Evolutionary conservation across 2,113 vertebrate species (phyloP).

Genomic region (Eulemur rufifrons): DNA sequence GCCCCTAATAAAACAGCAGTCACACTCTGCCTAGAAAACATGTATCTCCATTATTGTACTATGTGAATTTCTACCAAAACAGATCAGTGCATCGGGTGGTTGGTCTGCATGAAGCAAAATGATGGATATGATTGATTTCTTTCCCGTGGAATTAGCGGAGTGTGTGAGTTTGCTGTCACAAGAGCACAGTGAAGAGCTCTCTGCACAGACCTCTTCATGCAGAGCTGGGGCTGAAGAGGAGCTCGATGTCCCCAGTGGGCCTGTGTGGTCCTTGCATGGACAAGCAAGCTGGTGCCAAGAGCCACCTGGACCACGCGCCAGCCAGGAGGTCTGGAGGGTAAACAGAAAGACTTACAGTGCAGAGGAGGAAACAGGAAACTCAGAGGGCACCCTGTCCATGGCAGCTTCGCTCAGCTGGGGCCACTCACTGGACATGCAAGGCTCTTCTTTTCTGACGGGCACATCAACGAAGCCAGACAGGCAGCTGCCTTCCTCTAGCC

Average conservation of each 20-base stretch:
- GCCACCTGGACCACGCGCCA: rapidly evolving
- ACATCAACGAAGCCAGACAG: not conserved
- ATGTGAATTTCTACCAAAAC: not conserved
- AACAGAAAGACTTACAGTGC: not conserved
- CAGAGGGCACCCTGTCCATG: not conserved
- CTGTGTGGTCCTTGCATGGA: rapidly evolving
- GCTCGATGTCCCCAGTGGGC: rapidly evolving
- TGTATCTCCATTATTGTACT: rapidly evolving
- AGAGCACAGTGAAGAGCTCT: not conserved
- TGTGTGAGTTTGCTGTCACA: rapidly evolving
- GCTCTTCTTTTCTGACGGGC: not conserved
- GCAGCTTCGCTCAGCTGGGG: rapidly evolving
- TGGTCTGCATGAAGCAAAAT: rapidly evolving
- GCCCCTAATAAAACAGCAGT: not conserved
- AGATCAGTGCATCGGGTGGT: rapidly evolving
- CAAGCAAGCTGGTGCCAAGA: not conserved
- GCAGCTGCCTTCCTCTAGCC: not conserved
- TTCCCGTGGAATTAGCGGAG: not conserved
- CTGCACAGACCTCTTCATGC: rapidly evolving
- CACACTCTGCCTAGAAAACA: not conserved
- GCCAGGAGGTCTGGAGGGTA: not conserved
- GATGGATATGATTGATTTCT: not conserved
- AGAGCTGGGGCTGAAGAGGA: not conserved
- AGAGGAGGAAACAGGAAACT: not conserved
- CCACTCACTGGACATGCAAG: rapidly evolving